Conservation (phyloP, 2,888 invertebrate genomes). For the Euclidia mi region DNA sequence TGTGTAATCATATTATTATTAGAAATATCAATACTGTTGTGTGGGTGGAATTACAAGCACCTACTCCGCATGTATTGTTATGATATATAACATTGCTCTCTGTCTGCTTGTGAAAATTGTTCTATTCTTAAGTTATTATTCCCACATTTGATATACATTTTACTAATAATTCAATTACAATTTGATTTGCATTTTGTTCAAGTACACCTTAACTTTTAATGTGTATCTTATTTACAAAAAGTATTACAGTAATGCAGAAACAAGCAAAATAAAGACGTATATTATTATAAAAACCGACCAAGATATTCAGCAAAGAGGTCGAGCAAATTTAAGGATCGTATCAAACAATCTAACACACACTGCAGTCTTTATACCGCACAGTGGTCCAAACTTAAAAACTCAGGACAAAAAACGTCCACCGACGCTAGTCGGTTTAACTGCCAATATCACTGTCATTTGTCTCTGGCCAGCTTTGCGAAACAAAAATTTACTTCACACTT, state of each 20-base stretch:
- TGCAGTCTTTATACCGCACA: slow-evolving; percentile 53
- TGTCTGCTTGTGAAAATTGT: no score
- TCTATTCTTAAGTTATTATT: no score
- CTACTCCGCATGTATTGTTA: no score
- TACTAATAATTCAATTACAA: no score
- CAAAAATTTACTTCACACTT: slow-evolving; percentile 52
- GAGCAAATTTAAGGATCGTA: slow-evolving; percentile 22
- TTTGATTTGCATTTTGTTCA: no score
- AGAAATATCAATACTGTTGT: no score
- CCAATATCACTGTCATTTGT: slow-evolving; percentile 82
- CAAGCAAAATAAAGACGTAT: background rate
- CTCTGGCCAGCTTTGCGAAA: slow-evolving; percentile 68
- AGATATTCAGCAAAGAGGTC: background rate
- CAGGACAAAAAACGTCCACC: slow-evolving; percentile 63
- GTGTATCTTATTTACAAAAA: no score
- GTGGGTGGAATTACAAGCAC: no score
- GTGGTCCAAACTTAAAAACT: slow-evolving; percentile 66
- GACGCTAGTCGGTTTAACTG: slow-evolving; percentile 72
- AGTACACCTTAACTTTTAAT: no score
- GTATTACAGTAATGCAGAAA: background rate
- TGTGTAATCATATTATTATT: no score
- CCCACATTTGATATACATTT: no score
- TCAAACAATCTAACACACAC: slow-evolving; percentile 50
- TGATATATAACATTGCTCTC: no score
- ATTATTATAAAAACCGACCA: background rate